Conservation (phyloP, 1,140 invertebrate genomes). For the Mylabris phalerata region DNA sequence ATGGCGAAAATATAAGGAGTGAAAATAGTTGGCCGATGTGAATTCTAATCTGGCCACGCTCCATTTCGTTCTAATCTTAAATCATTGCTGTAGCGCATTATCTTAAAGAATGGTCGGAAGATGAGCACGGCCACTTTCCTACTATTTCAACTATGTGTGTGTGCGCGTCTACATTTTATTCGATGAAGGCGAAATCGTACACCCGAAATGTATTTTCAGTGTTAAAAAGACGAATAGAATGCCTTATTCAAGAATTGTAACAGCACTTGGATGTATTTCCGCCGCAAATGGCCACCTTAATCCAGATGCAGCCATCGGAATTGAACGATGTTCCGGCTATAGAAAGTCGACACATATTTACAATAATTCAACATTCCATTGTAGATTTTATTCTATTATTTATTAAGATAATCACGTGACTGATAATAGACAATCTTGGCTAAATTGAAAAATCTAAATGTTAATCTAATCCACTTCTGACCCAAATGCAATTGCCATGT, state of each 20-base stretch:
- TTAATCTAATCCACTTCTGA: constrained; percentile 27
- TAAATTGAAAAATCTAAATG: constrained; percentile 20
- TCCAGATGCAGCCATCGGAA: constrained; percentile 19
- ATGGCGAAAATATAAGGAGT: too few relatives aligned
- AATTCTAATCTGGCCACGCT: constrained; percentile 29
- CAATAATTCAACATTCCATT: too few relatives aligned
- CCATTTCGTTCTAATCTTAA: constrained; percentile 29
- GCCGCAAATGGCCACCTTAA: constrained; percentile 20
- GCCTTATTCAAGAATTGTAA: constrained; percentile 19
- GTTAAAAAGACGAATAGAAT: constrained; percentile 9
- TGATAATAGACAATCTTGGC: constrained; percentile 7
- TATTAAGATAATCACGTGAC: too few relatives aligned
- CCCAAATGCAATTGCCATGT: constrained; percentile 31
- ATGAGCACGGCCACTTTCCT: constrained; percentile 15
- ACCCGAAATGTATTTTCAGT: constrained; percentile 23
- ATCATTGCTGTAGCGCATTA: constrained; percentile 25
- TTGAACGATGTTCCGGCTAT: constrained; percentile 9
- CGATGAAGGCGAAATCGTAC: not conserved
- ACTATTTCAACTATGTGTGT: not conserved
- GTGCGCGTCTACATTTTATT: constrained; percentile 19
- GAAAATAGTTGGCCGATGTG: not conserved
- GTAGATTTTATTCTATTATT: too few relatives aligned
- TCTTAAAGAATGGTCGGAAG: constrained; percentile 24
- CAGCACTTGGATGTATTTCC: constrained; percentile 20
- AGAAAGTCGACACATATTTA: constrained; percentile 5